A percentile compares a stretch with the other conserved stretches of the same genome.
These are phyloP conservation scores for Falco columbarius DNA, from an alignment of 2,797 vertebrate species.

Conservation along the genomic window DNA sequence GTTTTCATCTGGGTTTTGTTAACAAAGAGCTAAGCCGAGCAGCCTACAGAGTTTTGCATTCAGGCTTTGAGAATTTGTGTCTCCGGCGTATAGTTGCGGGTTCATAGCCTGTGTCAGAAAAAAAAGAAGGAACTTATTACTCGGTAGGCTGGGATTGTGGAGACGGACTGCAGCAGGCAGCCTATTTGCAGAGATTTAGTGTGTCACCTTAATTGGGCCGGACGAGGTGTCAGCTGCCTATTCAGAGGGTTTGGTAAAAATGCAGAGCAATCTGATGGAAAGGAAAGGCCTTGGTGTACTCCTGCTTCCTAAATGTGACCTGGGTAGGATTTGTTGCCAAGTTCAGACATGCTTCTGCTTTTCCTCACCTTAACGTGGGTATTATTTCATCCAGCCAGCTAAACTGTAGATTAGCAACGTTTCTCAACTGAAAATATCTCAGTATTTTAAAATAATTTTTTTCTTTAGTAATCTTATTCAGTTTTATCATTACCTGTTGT, in stretches of 20 bases:
- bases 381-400: neutral
- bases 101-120: neutral
- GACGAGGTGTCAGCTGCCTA: neutral
- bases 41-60: neutral
- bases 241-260: neutral
- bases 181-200: neutral
- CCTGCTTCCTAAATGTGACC: neutral
- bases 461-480: neutral
- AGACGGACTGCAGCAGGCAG: neutral
- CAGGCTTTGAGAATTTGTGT: neutral
- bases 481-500: slow-evolving; percentile 23
- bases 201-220: neutral
- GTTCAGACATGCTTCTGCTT: neutral
- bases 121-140: neutral
- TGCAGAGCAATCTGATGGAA: neutral
- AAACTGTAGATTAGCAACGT: neutral
- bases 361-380: neutral
- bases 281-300: neutral
- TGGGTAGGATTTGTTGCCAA: neutral
- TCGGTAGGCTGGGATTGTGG: neutral
- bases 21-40: neutral
- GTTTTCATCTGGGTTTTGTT: neutral
- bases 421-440: neutral
- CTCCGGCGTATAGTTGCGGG: accelerated
- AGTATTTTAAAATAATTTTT: neutral